These are phyloP conservation scores for Xiphias gladius DNA, from an alignment of 2,113 vertebrate genomes.

Conservation along the genomic window DNA sequence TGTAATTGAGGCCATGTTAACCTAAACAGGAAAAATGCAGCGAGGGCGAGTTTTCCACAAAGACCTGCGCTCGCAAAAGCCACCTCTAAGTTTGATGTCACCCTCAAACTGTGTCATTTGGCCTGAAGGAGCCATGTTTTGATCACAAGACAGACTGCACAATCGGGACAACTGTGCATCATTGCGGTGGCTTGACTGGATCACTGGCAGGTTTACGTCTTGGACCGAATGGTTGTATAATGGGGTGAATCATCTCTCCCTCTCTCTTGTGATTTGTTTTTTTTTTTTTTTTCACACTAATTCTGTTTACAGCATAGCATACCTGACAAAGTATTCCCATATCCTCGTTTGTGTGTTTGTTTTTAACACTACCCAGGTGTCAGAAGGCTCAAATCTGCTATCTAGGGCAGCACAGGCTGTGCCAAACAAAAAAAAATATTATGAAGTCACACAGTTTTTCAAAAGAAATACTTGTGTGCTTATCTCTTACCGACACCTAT, in stretches of 20 bases:
- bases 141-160: conserved; percentile 21
- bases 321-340: conserved; percentile 56
- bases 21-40: background rate
- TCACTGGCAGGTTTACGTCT: conserved; percentile 42
- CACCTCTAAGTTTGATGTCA: background rate
- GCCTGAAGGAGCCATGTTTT: conserved; percentile 9
- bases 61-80: background rate
- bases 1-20: background rate
- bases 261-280: background rate
- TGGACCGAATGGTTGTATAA: conserved; percentile 19
- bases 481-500: background rate
- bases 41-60: background rate
- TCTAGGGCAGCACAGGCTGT: conserved; percentile 9
- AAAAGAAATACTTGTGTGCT: background rate
- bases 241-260: conserved; percentile 48
- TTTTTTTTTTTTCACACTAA: conserved; percentile 37
- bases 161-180: conserved; percentile 35
- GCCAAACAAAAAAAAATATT: too few relatives aligned
- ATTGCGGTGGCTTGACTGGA: conserved; percentile 36
- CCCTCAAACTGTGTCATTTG: background rate
- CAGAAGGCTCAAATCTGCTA: background rate
- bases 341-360: background rate
- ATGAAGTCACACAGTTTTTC: background rate
- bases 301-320: conserved; percentile 57
- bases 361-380: conserved; percentile 23